Evolutionary conservation across 2,888 invertebrate genomes (phyloP).

Genomic region (Standfussiana lucernea): DNA sequence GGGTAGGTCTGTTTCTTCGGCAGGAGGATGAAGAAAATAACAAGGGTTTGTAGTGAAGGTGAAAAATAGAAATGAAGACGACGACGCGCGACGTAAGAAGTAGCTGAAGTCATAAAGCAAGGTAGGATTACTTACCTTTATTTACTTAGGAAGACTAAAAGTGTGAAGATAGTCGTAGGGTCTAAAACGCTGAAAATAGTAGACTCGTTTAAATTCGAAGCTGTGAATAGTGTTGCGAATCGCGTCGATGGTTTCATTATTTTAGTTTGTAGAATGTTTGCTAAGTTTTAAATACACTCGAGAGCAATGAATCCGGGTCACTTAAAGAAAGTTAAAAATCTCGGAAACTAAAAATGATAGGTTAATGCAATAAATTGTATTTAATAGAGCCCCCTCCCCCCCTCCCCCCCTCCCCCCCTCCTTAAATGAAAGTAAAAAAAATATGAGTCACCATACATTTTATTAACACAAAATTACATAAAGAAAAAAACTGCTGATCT

Average conservation of each 20-base stretch:
- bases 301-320: too few species aligned
- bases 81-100: too few species aligned
- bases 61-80: background rate
- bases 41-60: background rate
- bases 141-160: background rate
- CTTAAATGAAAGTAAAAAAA: too few species aligned
- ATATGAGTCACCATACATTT: too few species aligned
- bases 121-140: background rate
- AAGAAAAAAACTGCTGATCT: too few species aligned
- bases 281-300: slow-evolving; percentile 4
- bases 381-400: too few species aligned
- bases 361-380: too few species aligned
- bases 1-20: background rate
- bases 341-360: too few species aligned
- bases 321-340: too few species aligned
- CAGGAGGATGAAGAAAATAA: background rate
- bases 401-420: too few species aligned
- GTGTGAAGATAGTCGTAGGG: slow-evolving; percentile 27
- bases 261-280: background rate
- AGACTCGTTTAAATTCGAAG: slow-evolving; percentile 45
- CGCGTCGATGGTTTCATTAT: slow-evolving; percentile 44
- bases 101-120: background rate
- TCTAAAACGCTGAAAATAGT: slow-evolving; percentile 55
- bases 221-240: slow-evolving; percentile 62
- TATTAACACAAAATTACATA: too few species aligned